Percentiles rank a stretch among this genome's conserved stretches.
Evolutionary conservation across 1,140 invertebrate genomes (phyloP).

Genomic region (Drosophila takahashii): DNA sequence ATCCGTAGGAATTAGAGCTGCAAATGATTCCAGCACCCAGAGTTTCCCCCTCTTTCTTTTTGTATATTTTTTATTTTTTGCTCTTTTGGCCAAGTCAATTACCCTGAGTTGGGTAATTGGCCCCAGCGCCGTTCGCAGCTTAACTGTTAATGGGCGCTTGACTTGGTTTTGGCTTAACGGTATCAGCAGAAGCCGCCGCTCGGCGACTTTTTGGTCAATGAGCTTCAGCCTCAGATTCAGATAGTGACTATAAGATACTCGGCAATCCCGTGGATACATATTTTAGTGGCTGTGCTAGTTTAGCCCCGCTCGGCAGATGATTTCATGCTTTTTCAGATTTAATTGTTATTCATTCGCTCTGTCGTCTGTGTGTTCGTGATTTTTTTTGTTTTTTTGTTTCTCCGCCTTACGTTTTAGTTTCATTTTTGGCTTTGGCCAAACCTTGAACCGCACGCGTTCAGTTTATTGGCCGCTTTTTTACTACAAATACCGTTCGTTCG

Average conservation of each 20-base stretch:
- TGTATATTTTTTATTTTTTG: not conserved
- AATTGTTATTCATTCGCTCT: conserved; percentile 78
- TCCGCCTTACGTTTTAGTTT: conserved; percentile 68
- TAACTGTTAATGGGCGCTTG: conserved; percentile 79
- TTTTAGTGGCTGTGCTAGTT: conserved; percentile 39
- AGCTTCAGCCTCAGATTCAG: conserved; percentile 53
- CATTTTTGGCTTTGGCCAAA: conserved; percentile 79
- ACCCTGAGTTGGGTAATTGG: conserved; percentile 75
- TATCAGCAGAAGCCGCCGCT: conserved; percentile 53
- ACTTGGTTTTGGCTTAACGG: conserved; percentile 67
- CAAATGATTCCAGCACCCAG: conserved; percentile 52
- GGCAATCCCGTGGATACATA: conserved; percentile 52
- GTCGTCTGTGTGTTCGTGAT: conserved; percentile 51
- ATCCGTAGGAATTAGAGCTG: conserved; percentile 36
- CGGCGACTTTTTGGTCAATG: conserved; percentile 71
- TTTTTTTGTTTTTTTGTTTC: conserved; percentile 35
- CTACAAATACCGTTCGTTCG: conserved; percentile 82
- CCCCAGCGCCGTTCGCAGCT: conserved; percentile 52
- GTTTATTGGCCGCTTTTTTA: conserved; percentile 84
- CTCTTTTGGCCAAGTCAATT: conserved; percentile 55
- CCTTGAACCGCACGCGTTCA: conserved; percentile 82
- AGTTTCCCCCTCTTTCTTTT: conserved; percentile 30
- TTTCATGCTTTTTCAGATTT: conserved; percentile 82
- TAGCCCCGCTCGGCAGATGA: conserved; percentile 67
- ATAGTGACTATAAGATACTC: not conserved